Base-by-base conservation (phyloP, 1,140 invertebrate genomes). In the Drosophila tani region DNA sequence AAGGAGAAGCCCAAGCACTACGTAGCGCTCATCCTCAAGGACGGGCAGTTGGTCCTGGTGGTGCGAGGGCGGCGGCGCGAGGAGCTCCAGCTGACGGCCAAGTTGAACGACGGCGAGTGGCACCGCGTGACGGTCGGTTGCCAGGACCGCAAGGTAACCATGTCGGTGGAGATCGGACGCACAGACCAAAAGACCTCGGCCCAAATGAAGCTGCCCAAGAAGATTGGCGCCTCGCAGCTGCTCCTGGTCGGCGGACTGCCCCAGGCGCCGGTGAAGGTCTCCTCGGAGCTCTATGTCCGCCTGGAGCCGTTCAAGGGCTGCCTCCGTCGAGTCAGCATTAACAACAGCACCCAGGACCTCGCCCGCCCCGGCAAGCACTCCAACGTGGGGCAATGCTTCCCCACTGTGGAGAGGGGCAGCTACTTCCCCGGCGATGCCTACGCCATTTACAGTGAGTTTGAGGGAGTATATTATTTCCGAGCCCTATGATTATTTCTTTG, bases 351-450 rank as follows among this genome's bases (percentile, higher is more conserved):
- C 21, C 95, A 96, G 86, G 97, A 97, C 93, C 94, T 98, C 84
- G 95, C 96, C 24, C 94, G 95, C 4, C 95, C 95, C 1, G 95
- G 95, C 40, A 95, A 94, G 35, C 91, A 94, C 38, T 95, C 96
- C 49, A 95, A 96, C 71, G 96, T 98, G 11, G 96, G 97, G 0
- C 96, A 97, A 81, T 99, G 98, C 93, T 98, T 98, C 86, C 95
- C 96, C 0, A 95, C 95, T 45, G 96, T 98, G 5, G 97, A 98
- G 92, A 94, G 94, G 50, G 98, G 97, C 49, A 97, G 97, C 0
- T 98, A 97, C 92, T 98, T 99, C 86, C 95, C 95, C 15, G 96
- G 96, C 35, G 96, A 97, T 87, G 96, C 96, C 5, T 97, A 95
- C 92, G 97, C 96, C 21, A 94, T 97, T 49, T 97, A 97, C 90